phyloP scores from a whole-genome alignment of 2,113 vertebrate species.

The Struthio camelus region DNA sequence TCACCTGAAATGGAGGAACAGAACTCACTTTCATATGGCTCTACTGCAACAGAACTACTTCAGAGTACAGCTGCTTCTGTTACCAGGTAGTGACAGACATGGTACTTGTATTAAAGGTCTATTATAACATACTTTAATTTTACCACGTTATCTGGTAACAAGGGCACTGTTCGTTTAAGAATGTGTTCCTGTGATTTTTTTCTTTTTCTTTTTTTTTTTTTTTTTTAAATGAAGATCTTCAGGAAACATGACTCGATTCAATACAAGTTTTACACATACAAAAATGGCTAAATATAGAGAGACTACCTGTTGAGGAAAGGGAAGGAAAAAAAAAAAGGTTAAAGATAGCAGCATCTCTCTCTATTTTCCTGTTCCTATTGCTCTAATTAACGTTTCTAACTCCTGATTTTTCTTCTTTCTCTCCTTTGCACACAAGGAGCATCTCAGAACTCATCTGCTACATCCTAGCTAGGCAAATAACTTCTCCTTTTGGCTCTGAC shows the following conservation, averaged over 20 bases:
- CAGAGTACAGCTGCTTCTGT: background rate
- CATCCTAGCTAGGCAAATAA: background rate
- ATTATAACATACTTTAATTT: background rate
- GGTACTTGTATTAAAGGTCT: background rate
- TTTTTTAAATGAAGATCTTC: background rate
- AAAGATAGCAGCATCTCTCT: background rate
- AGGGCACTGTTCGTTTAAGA: background rate
- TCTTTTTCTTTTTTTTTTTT: no score
- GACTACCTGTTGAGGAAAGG: background rate
- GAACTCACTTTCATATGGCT: background rate
- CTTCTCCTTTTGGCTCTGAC: background rate
- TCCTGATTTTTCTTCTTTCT: background rate
- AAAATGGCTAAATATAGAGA: background rate
- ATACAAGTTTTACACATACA: background rate
- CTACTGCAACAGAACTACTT: background rate
- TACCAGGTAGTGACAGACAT: background rate
- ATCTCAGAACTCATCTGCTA: background rate
- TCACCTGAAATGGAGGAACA: background rate
- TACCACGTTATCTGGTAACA: no score
- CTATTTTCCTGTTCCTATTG: background rate
- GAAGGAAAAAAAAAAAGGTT: background rate
- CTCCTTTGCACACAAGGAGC: background rate
- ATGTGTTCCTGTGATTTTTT: background rate
- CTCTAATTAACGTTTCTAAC: background rate
- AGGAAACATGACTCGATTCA: background rate